A percentile compares a stretch with the other conserved stretches of the same genome.
phyloP scores from a whole-genome alignment of 2,113 vertebrate genomes.

The Xiphophorus hellerii region DNA sequence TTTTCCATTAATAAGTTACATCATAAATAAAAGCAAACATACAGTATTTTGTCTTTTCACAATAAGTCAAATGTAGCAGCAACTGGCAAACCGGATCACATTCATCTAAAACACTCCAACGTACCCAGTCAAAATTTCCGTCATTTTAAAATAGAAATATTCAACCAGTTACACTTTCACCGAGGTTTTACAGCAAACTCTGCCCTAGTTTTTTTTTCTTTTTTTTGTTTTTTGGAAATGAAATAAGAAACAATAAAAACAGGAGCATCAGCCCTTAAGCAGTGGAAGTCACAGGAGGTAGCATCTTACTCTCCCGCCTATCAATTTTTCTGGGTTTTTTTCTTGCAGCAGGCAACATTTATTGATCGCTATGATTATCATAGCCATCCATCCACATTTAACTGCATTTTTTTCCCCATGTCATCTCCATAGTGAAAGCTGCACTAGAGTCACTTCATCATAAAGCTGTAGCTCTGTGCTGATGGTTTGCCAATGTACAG shows the following conservation, averaged over 20 bases:
- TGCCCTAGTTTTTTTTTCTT: slow-evolving; percentile 19
- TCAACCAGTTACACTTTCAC: slow-evolving; percentile 25
- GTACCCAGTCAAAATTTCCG: slow-evolving; percentile 12
- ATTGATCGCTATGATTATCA: slow-evolving; percentile 70
- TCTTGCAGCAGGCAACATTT: slow-evolving; percentile 49
- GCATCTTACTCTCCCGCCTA: slow-evolving; percentile 80
- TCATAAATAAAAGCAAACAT: slow-evolving; percentile 74
- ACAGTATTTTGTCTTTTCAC: slow-evolving; percentile 18
- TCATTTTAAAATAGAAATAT: slow-evolving; percentile 14
- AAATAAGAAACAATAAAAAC: slow-evolving; percentile 51
- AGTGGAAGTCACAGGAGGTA: slow-evolving; percentile 74
- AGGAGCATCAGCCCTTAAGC: slow-evolving; percentile 63
- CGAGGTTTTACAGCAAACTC: slow-evolving; percentile 31
- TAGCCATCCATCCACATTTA: slow-evolving; percentile 48
- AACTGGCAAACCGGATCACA: slow-evolving; percentile 42
- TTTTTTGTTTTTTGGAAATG: slow-evolving; percentile 36
- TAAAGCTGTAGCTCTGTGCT: slow-evolving; percentile 36
- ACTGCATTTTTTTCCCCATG: slow-evolving; percentile 50
- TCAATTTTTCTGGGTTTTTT: slow-evolving; percentile 41
- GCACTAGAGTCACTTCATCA: slow-evolving; percentile 41
- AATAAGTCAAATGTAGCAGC: slow-evolving; percentile 63
- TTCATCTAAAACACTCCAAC: slow-evolving; percentile 25
- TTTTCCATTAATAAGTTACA: slow-evolving; percentile 74
- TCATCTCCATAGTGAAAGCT: slow-evolving; percentile 53
- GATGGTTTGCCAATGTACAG: slow-evolving; percentile 28